A percentile compares a stretch with the other conserved stretches of the same genome.
phyloP scores from a whole-genome alignment of 2,888 invertebrate genomes.

The Acanthopleura granulata region DNA sequence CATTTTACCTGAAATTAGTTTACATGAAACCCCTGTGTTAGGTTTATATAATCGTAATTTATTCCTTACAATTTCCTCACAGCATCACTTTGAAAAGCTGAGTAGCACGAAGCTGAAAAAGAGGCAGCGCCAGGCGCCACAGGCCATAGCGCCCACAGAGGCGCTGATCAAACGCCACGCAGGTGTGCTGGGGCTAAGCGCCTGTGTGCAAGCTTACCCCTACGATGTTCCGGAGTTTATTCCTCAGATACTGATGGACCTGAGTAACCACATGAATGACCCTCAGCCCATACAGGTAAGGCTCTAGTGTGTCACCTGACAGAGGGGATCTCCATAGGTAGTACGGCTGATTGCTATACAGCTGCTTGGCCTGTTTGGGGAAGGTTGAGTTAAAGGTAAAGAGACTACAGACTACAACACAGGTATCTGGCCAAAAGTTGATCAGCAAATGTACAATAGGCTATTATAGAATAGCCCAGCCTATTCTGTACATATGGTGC shows the following conservation, averaged over 20 bases:
- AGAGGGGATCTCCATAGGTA: too few relatives aligned
- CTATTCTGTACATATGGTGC: too few relatives aligned
- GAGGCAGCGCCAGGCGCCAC: constrained; percentile 30
- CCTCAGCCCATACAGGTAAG: constrained; percentile 88
- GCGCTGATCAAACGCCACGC: constrained; percentile 75
- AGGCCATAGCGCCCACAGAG: constrained; percentile 28
- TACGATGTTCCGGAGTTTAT: constrained; percentile 86
- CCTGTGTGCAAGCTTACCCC: constrained; percentile 88
- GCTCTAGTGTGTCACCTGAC: background rate
- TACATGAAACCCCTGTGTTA: too few relatives aligned
- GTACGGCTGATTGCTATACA: too few relatives aligned
- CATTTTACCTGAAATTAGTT: too few relatives aligned
- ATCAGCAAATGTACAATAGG: too few relatives aligned
- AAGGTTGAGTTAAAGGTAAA: too few relatives aligned
- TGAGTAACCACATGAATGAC: constrained; percentile 86
- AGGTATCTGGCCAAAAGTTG: too few relatives aligned
- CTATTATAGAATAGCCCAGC: too few relatives aligned
- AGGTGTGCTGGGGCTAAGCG: constrained; percentile 89
- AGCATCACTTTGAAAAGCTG: constrained; percentile 75
- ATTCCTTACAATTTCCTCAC: constrained; percentile 36
- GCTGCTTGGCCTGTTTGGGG: too few relatives aligned
- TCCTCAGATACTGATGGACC: constrained; percentile 83
- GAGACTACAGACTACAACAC: too few relatives aligned
- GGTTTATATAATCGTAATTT: background rate
- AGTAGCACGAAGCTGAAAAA: constrained; percentile 59